phyloP scores from a whole-genome alignment of 2,797 vertebrate genomes.

The Alca torda region DNA sequence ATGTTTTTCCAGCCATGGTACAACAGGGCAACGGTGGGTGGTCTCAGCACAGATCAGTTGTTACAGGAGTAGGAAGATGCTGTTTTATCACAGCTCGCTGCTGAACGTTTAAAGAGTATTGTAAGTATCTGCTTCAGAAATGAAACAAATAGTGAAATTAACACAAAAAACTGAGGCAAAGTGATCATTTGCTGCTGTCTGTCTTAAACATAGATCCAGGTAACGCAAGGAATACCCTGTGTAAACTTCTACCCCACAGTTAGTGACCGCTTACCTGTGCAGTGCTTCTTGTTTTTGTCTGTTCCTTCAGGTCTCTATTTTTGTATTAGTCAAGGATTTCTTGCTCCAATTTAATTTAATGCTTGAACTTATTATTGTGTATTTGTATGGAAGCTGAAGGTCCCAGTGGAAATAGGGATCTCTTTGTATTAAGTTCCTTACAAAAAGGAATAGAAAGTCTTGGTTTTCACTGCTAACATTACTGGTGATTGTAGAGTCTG shows the following conservation, averaged over 20 bases:
- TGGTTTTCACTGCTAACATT: neutral
- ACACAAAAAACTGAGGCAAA: neutral
- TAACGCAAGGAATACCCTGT: neutral
- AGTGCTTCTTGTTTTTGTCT: neutral
- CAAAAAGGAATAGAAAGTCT: neutral
- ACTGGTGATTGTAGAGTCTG: neutral
- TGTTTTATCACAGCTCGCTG: conserved; percentile 3
- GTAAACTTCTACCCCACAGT: neutral
- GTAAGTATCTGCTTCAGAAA: neutral
- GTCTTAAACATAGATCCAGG: neutral
- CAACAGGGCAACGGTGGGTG: neutral
- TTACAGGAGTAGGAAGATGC: neutral
- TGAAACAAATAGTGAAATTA: neutral
- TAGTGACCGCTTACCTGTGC: neutral
- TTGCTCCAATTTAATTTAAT: neutral
- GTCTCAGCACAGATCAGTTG: neutral
- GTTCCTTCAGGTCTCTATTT: neutral
- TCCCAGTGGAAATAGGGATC: neutral
- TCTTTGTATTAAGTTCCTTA: neutral
- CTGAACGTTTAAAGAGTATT: neutral
- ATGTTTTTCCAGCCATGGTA: neutral
- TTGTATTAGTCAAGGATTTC: neutral
- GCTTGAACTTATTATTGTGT: neutral
- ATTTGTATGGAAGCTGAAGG: neutral
- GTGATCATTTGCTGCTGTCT: neutral